Evolutionary conservation across 2,113 vertebrate genomes (phyloP), one percentile per base, ranked within the genome.

Genomic region (Scytalopus superciliaris): DNA sequence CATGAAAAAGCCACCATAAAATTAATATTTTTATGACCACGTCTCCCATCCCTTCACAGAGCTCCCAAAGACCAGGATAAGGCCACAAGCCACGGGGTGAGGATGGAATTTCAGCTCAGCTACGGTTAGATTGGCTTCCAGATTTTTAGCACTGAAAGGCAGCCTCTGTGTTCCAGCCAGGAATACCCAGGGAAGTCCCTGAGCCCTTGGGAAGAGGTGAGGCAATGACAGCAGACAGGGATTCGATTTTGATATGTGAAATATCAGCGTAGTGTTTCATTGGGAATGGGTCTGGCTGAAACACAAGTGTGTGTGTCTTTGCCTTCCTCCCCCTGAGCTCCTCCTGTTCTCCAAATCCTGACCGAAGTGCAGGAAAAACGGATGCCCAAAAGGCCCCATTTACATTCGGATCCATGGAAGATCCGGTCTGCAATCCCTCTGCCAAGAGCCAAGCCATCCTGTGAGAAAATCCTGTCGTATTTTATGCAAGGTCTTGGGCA

Each of bases 341-440:
- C 25, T 19, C 31, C 27, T 45, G 0, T 7, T 17, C 47, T 68
- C 78, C 39, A 63, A 33, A 33, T 42, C 52, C 35, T 3, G 22
- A 10, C 28, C 70, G 19, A 40, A 27, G 18, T 3, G 33, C 8
- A 35, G 40, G 28, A 21, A 81, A 87, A 91, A 11, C 17, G 5
- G 3, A 14, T 69, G 53, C 50, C 42, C 50, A 6, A n/a, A n/a
- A 73, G 75, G 40, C 44, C 49, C 68, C 1, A 0, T 14, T 53
- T 33, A 2, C 28, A 21, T 14, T n/a, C 1, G 13, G 28, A 3
- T 2, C 22, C 28, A 10, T 0, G 0, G 1, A 19, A 60, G 64
- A 70, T 4, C 24, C 1, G 5, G 23, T 2, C 59, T 28, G 73
- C 27, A 13, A 17, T 7, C 5, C 9, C 68, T n/a, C 45, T 53